Conservation (phyloP, 2,797 vertebrate genomes). For the Austrolebias charrua region DNA sequence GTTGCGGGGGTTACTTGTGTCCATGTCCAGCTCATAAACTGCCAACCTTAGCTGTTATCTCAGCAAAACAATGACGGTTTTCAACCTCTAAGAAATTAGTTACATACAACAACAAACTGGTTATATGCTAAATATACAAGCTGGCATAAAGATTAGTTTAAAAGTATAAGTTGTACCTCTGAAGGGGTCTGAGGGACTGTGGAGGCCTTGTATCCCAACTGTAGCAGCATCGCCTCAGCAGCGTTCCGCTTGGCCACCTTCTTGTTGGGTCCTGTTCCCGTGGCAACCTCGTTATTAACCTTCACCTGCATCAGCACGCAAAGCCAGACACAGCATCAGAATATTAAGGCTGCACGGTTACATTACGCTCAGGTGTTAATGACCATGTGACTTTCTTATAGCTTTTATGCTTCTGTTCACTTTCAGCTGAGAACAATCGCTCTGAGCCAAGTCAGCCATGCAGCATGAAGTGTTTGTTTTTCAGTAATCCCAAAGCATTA, state of each 20-base stretch:
- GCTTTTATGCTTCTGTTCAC: slow-evolving; percentile 6
- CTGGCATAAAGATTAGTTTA: slow-evolving; percentile 16
- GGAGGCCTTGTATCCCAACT: slow-evolving; percentile 96
- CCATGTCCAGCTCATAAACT: neutral
- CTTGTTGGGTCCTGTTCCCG: slow-evolving; percentile 96
- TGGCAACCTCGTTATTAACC: slow-evolving; percentile 89
- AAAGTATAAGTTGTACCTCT: slow-evolving; percentile 66
- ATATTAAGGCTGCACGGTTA: neutral
- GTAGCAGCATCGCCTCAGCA: slow-evolving; percentile 95
- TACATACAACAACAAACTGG: neutral
- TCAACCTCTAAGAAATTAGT: slow-evolving; percentile 3
- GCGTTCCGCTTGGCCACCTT: slow-evolving; percentile 98
- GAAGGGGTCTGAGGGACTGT: slow-evolving; percentile 84
- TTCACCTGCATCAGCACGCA: slow-evolving; percentile 83
- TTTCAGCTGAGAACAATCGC: neutral
- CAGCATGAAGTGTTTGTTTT: slow-evolving; percentile 66
- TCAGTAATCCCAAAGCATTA: slow-evolving; percentile 65
- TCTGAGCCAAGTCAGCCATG: slow-evolving; percentile 19
- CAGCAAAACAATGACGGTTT: neutral
- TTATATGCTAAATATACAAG: neutral
- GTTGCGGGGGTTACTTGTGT: no score
- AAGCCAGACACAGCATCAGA: neutral
- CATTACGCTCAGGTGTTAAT: neutral
- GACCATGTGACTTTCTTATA: neutral
- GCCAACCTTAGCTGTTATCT: neutral